A percentile compares a stretch with the other conserved stretches of the same genome.
These are phyloP conservation scores for Marmota flaviventris DNA, from an alignment of 2,113 vertebrate genomes.

Conservation along the genomic window DNA sequence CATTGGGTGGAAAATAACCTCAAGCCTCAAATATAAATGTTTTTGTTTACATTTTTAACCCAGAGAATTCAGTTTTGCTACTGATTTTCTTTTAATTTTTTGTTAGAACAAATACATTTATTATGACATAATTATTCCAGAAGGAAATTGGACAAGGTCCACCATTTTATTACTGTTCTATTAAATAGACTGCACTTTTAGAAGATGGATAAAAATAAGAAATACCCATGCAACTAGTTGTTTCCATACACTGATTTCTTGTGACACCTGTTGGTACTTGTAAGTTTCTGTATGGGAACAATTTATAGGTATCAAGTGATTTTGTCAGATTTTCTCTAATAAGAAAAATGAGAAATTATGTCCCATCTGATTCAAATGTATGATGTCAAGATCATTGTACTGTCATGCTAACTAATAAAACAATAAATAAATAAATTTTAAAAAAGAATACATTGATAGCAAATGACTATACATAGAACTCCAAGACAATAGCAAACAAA, in stretches of 20 bases:
- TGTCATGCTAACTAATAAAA: no score
- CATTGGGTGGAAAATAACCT: neutral
- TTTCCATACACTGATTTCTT: neutral
- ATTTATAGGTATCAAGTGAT: neutral
- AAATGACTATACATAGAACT: neutral
- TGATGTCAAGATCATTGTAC: no score
- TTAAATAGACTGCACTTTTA: neutral
- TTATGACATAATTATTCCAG: neutral
- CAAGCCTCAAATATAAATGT: conserved; percentile 18
- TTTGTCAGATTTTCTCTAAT: neutral
- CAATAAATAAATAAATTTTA: no score
- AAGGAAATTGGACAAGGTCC: neutral
- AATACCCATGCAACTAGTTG: neutral
- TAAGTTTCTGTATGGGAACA: neutral
- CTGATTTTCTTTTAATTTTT: neutral
- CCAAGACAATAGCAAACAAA: neutral
- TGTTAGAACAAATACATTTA: neutral
- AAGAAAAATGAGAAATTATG: neutral
- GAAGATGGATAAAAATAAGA: neutral
- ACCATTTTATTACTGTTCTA: neutral
- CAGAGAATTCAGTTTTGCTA: neutral
- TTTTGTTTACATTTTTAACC: conserved; percentile 17
- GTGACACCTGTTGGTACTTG: neutral
- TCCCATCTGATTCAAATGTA: no score
- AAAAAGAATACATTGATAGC: neutral